A percentile compares a stretch with the other conserved stretches of the same genome.
These are phyloP conservation scores for Andrena bicolor DNA, from an alignment of 2,888 invertebrate species.

Conservation along the genomic window DNA sequence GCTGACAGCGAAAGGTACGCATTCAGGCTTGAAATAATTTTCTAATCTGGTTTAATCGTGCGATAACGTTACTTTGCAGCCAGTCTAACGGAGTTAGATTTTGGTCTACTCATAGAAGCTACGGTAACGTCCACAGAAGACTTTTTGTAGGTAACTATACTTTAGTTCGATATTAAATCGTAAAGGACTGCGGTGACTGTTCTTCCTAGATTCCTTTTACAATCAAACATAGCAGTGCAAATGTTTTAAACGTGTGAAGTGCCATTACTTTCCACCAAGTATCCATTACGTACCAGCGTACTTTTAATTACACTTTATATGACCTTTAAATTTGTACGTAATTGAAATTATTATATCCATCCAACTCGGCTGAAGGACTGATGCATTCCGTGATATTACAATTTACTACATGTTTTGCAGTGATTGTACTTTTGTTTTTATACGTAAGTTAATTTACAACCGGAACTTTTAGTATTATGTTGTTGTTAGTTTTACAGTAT, in stretches of 20 bases:
- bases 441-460: conserved; percentile 16
- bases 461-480: conserved; percentile 13
- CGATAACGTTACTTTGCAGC: conserved; percentile 85
- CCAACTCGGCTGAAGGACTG: background rate
- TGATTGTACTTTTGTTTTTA: conserved; percentile 15
- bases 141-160: conserved; percentile 77
- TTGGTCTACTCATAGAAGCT: conserved; percentile 94
- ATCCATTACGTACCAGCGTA: conserved; percentile 25
- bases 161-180: conserved; percentile 17
- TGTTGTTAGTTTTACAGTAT: conserved; percentile 36
- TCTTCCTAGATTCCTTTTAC: conserved; percentile 4
- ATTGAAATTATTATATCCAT: conserved; percentile 5
- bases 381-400: conserved; percentile 15
- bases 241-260: conserved; percentile 32
- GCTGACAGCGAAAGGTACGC: conserved; percentile 90
- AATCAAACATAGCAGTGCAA: conserved; percentile 40
- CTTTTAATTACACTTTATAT: conserved; percentile 30
- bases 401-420: background rate
- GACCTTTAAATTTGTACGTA: background rate
- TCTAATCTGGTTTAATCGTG: background rate
- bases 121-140: conserved; percentile 89
- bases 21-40: background rate
- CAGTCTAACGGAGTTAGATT: conserved; percentile 93
- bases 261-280: conserved; percentile 53
- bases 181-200: background rate